Conservation (phyloP, 2,113 vertebrate genomes). For the Anolis sagrei region DNA sequence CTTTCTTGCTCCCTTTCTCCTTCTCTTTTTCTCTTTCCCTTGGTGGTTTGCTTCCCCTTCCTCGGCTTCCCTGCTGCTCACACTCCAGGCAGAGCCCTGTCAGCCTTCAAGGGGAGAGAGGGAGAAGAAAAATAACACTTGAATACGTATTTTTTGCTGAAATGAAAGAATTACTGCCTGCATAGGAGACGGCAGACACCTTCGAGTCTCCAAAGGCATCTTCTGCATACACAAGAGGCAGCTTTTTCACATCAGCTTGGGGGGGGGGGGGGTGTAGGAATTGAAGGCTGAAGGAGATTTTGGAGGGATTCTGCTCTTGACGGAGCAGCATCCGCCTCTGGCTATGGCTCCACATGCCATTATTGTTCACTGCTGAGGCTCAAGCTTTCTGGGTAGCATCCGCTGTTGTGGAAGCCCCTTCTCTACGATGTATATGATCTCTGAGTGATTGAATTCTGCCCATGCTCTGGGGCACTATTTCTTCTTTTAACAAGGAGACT, state of each 20-base stretch:
- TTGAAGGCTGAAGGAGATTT: background rate
- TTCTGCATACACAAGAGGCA: background rate
- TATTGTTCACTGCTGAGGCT: background rate
- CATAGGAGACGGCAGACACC: background rate
- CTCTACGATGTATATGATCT: background rate
- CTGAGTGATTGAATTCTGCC: background rate
- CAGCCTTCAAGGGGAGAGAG: slow-evolving; percentile 1
- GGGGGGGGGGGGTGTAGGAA: background rate
- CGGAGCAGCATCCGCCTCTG: background rate
- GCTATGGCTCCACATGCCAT: background rate
- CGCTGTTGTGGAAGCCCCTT: background rate
- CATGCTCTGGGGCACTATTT: background rate
- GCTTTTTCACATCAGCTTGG: background rate
- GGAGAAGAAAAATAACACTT: background rate
- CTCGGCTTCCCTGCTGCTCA: background rate
- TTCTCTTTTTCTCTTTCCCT: background rate
- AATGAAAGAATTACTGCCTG: slow-evolving; percentile 10
- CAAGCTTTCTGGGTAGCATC: background rate
- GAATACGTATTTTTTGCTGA: background rate
- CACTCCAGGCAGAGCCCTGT: background rate
- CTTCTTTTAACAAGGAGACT: background rate
- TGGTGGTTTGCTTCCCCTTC: slow-evolving; percentile 32
- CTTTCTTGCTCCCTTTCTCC: background rate
- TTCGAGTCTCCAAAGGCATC: background rate
- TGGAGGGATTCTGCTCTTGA: background rate